Conservation (phyloP, 1,140 invertebrate genomes). For the Eriosoma lanigerum region DNA sequence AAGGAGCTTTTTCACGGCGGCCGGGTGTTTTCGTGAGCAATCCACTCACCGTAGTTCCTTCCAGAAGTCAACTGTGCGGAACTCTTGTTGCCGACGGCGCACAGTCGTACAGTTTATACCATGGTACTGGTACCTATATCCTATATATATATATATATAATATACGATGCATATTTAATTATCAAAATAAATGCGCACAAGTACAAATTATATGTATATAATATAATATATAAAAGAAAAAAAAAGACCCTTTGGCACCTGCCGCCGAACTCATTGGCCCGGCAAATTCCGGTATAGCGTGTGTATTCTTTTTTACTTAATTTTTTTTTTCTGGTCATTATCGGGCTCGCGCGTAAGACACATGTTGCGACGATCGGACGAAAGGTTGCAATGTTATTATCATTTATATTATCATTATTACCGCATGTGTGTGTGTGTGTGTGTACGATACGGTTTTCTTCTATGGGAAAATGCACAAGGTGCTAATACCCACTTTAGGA, state of each 20-base stretch:
- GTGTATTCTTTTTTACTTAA: constrained; percentile 3
- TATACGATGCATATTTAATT: background rate
- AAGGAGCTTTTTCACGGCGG: constrained; percentile 22
- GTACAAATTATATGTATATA: background rate
- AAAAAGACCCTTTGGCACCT: constrained; percentile 37
- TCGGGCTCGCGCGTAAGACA: constrained; percentile 24
- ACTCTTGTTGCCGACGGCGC: constrained; percentile 29
- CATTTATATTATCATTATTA: background rate
- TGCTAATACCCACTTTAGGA: constrained; percentile 20
- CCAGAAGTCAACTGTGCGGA: constrained; percentile 49
- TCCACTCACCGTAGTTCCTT: constrained; percentile 48
- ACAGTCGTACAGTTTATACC: background rate
- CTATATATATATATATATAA: background rate
- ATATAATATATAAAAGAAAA: background rate
- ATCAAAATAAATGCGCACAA: background rate
- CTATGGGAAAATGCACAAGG: constrained; percentile 45
- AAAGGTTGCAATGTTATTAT: constrained; percentile 9
- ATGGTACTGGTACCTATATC: background rate
- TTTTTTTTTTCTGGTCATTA: constrained; percentile 21
- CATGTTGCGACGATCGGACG: constrained; percentile 1
- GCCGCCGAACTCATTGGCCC: constrained; percentile 36
- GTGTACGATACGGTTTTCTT: background rate
- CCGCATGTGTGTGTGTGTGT: background rate
- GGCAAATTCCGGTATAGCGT: constrained; percentile 38
- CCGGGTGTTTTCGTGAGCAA: constrained; percentile 39